Percentiles rank a stretch among this genome's conserved stretches.
Evolutionary conservation across 2,113 vertebrate genomes (phyloP).

Genomic region (Scolopax mira): DNA sequence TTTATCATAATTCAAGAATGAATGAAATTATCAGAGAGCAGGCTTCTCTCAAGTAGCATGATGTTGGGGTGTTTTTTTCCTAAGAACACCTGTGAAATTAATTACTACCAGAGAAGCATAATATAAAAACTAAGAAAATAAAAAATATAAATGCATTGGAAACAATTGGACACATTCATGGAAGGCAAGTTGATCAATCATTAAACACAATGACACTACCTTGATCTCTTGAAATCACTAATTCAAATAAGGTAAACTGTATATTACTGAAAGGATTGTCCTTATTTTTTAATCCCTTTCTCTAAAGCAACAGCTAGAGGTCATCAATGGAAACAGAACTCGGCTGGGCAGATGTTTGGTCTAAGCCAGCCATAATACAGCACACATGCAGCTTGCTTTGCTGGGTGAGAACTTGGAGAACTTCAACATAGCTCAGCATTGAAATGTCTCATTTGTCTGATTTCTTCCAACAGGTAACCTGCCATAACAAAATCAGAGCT

Average conservation of each 20-base stretch:
- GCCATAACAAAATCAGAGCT: background rate
- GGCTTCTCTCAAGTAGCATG: background rate
- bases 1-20: background rate
- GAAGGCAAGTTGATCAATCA: background rate
- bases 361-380: background rate
- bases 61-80: rapidly evolving
- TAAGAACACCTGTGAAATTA: background rate
- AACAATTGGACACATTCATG: background rate
- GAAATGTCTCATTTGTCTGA: background rate
- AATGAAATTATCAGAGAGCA: background rate
- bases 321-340: background rate
- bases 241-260: background rate
- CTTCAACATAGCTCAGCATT: background rate
- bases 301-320: background rate
- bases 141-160: background rate
- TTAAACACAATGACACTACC: background rate
- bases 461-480: background rate
- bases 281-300: background rate
- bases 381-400: background rate
- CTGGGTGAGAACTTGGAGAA: background rate
- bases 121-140: background rate
- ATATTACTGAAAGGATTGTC: background rate
- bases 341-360: background rate
- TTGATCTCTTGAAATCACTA: background rate
- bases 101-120: background rate